Evolutionary conservation across 2,113 vertebrate genomes (phyloP).

Genomic region (Proteles cristata): DNA sequence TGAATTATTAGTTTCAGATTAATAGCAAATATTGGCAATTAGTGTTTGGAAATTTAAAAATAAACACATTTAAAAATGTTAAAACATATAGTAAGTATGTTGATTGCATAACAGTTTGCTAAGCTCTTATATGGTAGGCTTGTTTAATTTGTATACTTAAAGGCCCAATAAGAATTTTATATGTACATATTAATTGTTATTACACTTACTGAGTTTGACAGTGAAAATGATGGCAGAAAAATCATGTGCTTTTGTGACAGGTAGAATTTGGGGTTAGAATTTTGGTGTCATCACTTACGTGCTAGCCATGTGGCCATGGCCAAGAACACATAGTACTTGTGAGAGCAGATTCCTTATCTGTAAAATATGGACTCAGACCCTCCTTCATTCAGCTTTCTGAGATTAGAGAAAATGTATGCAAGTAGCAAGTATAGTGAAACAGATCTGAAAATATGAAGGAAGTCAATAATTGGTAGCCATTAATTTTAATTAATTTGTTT

Average conservation of each 20-base stretch:
- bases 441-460: background rate
- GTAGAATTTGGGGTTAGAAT: background rate
- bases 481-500: background rate
- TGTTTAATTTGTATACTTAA: background rate
- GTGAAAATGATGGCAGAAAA: background rate
- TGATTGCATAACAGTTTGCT: background rate
- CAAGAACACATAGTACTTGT: background rate
- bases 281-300: background rate
- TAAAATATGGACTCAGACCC: background rate
- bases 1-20: background rate
- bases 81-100: background rate
- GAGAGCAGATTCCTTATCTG: background rate
- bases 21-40: background rate
- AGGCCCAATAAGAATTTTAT: background rate
- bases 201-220: background rate
- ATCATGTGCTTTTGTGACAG: background rate
- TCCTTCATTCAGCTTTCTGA: background rate
- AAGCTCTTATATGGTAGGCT: background rate
- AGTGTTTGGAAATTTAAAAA: constrained; percentile 2
- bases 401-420: background rate
- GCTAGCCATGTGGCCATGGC: background rate
- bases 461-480: background rate
- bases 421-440: background rate
- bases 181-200: background rate
- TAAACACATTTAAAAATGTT: background rate